Percentiles rank a stretch among this genome's conserved stretches.
phyloP scores from a whole-genome alignment of 2,113 vertebrate species.

The human (Homo sapiens) region GRCh38 chr4:54512001-54512500 shows the following conservation, averaged over 20 bases:
- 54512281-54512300: neutral
- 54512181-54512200: neutral
- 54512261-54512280: neutral
- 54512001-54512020: neutral
- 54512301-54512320: neutral
- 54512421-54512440: neutral
- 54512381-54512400: neutral
- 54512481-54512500: no score
- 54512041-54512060: neutral
- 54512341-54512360: neutral
- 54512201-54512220: neutral
- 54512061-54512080: neutral
- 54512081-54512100: neutral
- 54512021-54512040: neutral
- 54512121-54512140: neutral
- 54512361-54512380: neutral
- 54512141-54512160: neutral
- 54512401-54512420: no score
- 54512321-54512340: neutral
- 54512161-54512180: constrained; percentile 8
- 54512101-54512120: neutral
- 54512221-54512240: neutral
- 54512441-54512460: no score
- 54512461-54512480: no score
- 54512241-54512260: neutral